These are phyloP conservation scores for Discoglossus pictus DNA, from an alignment of 2,797 vertebrate species.

Conservation along the genomic window DNA sequence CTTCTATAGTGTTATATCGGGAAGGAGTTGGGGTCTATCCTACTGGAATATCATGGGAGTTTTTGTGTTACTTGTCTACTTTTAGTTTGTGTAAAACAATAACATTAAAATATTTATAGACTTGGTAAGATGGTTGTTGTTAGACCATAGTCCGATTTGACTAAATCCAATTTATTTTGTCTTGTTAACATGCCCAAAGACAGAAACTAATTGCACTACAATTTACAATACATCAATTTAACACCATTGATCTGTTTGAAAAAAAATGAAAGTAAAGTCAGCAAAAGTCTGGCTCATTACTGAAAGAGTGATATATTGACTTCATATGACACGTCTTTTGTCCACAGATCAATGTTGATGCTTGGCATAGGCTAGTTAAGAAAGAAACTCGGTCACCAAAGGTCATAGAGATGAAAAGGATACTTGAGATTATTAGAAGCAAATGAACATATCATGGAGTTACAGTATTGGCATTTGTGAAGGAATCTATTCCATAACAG, in stretches of 20 bases:
- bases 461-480: constrained; percentile 58
- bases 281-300: constrained; percentile 77
- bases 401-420: constrained; percentile 76
- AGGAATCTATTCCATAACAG: constrained; percentile 58
- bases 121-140: background rate
- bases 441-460: constrained; percentile 79
- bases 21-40: too few species aligned
- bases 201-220: constrained; percentile 82
- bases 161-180: constrained; percentile 27
- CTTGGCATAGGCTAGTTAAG: constrained; percentile 75
- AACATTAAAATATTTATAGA: background rate
- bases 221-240: constrained; percentile 82
- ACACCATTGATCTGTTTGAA: constrained; percentile 79
- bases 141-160: background rate
- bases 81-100: constrained; percentile 11
- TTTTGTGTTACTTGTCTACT: constrained; percentile 16
- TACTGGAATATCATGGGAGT: too few species aligned
- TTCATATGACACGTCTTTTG: constrained; percentile 80
- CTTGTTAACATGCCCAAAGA: constrained; percentile 72
- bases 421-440: constrained; percentile 62
- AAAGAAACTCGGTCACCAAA: constrained; percentile 73
- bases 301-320: constrained; percentile 95
- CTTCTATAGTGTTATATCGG: too few species aligned
- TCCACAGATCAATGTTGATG: constrained; percentile 82
- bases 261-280: constrained; percentile 79